A percentile compares a stretch with the other conserved stretches of the same genome.
Conservation (phyloP, 2,888 invertebrate genomes). For the Diarsia mendica region DNA sequence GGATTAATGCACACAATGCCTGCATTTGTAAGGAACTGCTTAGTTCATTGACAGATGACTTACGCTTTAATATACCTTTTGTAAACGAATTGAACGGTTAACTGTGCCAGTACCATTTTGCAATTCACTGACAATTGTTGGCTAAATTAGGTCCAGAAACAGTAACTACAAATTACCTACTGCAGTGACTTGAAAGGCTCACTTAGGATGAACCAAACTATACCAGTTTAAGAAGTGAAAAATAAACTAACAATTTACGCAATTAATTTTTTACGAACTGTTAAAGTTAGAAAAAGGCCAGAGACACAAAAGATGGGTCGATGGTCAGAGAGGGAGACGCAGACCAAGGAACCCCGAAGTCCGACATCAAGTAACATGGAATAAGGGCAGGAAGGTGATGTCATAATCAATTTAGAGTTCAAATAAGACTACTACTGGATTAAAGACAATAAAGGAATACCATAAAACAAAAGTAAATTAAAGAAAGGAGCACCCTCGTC, state of each 20-base stretch:
- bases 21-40: conserved; percentile 13
- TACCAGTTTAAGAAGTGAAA: not conserved
- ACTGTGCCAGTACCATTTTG: conserved; percentile 41
- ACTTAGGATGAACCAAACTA: not conserved
- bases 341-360: no score
- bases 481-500: not conserved
- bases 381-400: not conserved
- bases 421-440: not conserved
- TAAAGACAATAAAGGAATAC: not conserved
- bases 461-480: not conserved
- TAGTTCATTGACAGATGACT: conserved; percentile 37
- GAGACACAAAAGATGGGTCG: not conserved
- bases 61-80: conserved; percentile 38
- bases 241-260: no score
- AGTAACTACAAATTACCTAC: conserved; percentile 10
- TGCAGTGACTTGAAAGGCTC: not conserved
- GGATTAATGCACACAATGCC: conserved; percentile 5
- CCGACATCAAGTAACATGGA: no score
- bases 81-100: conserved; percentile 48
- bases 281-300: not conserved
- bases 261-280: no score
- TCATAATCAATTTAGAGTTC: not conserved
- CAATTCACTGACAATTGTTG: conserved; percentile 44
- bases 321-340: not conserved
- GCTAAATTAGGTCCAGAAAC: conserved; percentile 41